These are phyloP conservation scores for Danio kyathit DNA, from an alignment of 2,797 vertebrate species.

Conservation along the genomic window DNA sequence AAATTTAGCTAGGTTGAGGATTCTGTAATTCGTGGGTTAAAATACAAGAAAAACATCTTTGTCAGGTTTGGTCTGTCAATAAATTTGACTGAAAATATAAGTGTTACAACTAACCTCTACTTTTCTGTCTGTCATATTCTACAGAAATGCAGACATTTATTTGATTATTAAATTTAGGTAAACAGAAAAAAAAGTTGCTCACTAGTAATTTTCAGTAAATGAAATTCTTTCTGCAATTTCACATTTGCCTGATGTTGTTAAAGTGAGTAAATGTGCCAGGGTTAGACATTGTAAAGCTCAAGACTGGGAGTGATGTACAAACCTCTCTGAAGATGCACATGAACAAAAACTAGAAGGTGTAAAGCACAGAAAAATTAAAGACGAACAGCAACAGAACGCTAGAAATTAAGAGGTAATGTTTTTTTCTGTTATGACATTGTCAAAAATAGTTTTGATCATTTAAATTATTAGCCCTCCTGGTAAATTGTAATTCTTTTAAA, in stretches of 20 bases:
- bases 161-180: neutral
- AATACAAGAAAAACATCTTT: neutral
- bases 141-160: neutral
- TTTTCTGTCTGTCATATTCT: neutral
- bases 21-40: neutral
- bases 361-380: too few relatives aligned
- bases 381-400: neutral
- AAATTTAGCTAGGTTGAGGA: neutral
- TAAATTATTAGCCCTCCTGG: too few relatives aligned
- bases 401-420: neutral
- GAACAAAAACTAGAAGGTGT: too few relatives aligned
- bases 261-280: neutral
- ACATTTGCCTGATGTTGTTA: conserved; percentile 9
- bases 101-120: neutral
- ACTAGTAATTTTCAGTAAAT: too few relatives aligned
- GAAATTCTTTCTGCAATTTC: too few relatives aligned
- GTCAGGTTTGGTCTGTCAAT: neutral
- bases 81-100: neutral
- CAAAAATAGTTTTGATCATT: conserved; percentile 23
- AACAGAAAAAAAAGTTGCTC: neutral
- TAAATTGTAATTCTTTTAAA: too few relatives aligned
- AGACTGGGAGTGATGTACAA: neutral
- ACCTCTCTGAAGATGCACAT: conserved; percentile 16
- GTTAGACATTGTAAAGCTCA: neutral
- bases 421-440: conserved; percentile 18